Evolutionary conservation across 2,113 vertebrate genomes (phyloP).

Genomic region (Balaeniceps rex): DNA sequence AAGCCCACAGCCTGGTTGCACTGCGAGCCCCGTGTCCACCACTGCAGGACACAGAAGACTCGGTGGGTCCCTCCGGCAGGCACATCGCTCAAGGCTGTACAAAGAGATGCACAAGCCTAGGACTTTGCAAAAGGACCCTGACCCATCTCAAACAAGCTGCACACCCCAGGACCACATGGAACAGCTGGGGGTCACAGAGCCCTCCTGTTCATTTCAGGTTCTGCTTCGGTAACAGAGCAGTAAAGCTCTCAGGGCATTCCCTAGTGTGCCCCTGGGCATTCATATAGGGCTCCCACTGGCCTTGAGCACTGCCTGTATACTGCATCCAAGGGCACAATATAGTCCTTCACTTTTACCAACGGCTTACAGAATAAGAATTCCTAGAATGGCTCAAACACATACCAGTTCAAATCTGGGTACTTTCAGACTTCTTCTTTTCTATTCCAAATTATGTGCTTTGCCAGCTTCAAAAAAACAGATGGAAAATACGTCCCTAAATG

Average conservation of each 20-base stretch:
- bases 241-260: background rate
- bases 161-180: rapidly evolving
- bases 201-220: background rate
- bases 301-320: background rate
- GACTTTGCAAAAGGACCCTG: background rate
- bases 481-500: constrained; percentile 54
- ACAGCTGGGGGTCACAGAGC: background rate
- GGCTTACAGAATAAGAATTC: constrained; percentile 12
- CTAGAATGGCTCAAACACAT: constrained; percentile 29
- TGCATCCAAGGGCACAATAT: background rate
- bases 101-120: background rate
- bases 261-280: background rate
- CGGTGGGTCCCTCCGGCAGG: background rate
- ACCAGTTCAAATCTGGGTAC: constrained; percentile 25
- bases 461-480: constrained; percentile 65
- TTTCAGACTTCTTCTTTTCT: constrained; percentile 49
- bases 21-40: background rate
- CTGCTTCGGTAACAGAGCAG: background rate
- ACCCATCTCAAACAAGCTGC: background rate
- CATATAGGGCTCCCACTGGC: background rate
- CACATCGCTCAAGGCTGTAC: background rate
- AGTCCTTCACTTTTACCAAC: constrained; percentile 12
- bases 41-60: background rate
- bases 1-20: background rate
- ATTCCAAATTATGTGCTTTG: constrained; percentile 55